Conservation (phyloP, 2,797 vertebrate species). For the Molothrus ater region DNA sequence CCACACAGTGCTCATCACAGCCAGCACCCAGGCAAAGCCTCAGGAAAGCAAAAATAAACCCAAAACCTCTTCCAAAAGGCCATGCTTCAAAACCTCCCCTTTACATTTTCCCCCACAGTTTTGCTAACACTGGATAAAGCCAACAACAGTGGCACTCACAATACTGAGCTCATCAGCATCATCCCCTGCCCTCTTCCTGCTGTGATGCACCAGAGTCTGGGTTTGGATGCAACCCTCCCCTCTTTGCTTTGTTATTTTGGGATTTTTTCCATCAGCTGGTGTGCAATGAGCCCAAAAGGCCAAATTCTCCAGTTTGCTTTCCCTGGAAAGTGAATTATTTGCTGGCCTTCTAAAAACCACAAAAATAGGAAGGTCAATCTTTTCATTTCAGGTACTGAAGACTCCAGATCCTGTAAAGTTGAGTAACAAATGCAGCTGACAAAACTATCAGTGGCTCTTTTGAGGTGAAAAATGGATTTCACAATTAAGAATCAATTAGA, state of each 20-base stretch:
- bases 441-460: slow-evolving; percentile 11
- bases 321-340: neutral
- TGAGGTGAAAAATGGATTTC: slow-evolving; percentile 58
- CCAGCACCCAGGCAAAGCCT: neutral
- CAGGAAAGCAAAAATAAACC: neutral
- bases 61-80: neutral
- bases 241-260: neutral
- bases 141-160: neutral
- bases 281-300: neutral
- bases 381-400: neutral
- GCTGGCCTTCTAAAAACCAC: neutral
- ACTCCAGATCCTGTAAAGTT: neutral
- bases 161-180: fast-evolving
- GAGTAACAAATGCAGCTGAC: slow-evolving; percentile 14
- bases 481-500: slow-evolving; percentile 59
- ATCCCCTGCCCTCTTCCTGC: neutral
- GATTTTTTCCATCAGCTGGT: neutral
- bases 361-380: neutral
- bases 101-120: fast-evolving
- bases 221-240: fast-evolving
- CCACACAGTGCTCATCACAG: fast-evolving
- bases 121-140: neutral
- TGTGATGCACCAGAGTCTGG: fast-evolving
- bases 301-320: neutral
- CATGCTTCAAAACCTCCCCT: neutral